phyloP scores from a whole-genome alignment of 1,140 invertebrate genomes.

The Drosophila burlai region DNA sequence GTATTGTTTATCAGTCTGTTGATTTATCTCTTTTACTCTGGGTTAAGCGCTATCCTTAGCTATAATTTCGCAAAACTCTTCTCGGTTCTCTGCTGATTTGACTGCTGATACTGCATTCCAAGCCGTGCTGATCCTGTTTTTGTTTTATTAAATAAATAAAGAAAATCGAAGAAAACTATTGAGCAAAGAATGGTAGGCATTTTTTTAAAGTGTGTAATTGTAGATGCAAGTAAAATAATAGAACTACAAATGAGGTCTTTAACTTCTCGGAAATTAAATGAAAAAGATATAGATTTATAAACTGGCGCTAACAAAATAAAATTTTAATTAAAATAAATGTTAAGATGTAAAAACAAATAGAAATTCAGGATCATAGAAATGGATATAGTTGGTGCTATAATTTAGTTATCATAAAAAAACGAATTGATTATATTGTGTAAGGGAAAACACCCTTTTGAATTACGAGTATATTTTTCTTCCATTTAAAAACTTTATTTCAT shows the following conservation, averaged over 20 bases:
- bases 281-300: too few species aligned
- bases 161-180: slow-evolving; percentile 17
- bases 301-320: too few species aligned
- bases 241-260: background rate
- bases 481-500: background rate
- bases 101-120: slow-evolving; percentile 52
- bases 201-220: background rate
- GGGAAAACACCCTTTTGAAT: too few species aligned
- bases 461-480: too few species aligned
- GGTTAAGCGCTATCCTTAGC: slow-evolving; percentile 72
- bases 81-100: slow-evolving; percentile 47
- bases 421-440: too few species aligned
- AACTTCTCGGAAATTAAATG: too few species aligned
- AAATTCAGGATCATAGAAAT: too few species aligned
- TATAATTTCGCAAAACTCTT: slow-evolving; percentile 73
- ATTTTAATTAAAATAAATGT: too few species aligned
- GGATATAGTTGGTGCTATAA: too few species aligned
- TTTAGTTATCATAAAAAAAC: too few species aligned
- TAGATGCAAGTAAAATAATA: background rate
- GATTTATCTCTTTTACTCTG: slow-evolving; percentile 79
- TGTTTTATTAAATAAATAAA: slow-evolving; percentile 16
- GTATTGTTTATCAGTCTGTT: slow-evolving; percentile 85
- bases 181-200: slow-evolving; percentile 15
- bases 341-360: too few species aligned
- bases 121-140: slow-evolving; percentile 69